Conservation (phyloP, 2,113 vertebrate species). For the Brienomyrus brachyistius region DNA sequence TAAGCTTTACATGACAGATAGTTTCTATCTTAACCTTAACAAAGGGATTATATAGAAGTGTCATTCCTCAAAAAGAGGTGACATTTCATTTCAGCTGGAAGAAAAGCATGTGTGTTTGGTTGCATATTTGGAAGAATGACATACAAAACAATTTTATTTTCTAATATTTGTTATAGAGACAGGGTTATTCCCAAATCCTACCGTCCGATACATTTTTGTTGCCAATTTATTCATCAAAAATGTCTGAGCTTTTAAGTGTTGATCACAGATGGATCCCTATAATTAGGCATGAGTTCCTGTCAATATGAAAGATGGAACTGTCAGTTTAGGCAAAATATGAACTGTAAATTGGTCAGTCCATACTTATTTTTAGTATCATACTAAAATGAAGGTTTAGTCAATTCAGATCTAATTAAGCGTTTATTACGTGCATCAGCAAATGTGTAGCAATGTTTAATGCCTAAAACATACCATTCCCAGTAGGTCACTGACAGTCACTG, state of each 20-base stretch:
- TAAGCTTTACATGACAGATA: not conserved
- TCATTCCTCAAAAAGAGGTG: not conserved
- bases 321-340: not conserved
- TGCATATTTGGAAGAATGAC: not conserved
- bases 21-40: not conserved
- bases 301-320: not conserved
- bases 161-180: not conserved
- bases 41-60: not conserved
- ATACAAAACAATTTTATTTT: not conserved
- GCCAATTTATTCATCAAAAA: not conserved
- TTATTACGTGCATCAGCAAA: not conserved
- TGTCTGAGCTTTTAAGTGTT: not conserved
- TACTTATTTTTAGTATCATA: not conserved
- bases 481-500: not conserved
- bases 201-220: not conserved
- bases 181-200: not conserved
- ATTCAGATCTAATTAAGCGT: not conserved
- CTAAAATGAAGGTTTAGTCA: not conserved
- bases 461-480: not conserved
- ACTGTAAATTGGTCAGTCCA: not conserved
- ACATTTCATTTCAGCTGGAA: not conserved
- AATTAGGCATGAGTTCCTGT: not conserved
- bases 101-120: not conserved
- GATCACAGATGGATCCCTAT: not conserved
- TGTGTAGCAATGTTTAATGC: not conserved